Evolutionary conservation across 2,797 vertebrate genomes (phyloP).

Genomic region (Momotus momota): DNA sequence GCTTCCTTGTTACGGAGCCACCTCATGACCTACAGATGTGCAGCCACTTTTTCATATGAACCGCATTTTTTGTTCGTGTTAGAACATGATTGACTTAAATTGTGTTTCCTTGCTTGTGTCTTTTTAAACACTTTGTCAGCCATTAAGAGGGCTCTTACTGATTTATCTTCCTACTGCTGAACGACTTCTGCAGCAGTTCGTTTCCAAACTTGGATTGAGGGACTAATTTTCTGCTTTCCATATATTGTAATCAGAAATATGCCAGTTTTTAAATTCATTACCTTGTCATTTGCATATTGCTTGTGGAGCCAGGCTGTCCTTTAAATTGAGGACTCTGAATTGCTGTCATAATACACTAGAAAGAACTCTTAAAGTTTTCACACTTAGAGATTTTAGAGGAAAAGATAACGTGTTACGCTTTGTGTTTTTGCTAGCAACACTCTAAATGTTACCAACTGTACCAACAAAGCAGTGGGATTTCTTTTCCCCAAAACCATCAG

Average conservation of each 20-base stretch:
- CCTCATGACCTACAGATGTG: conserved; percentile 9
- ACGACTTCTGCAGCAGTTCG: not conserved
- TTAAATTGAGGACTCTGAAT: conserved; percentile 28
- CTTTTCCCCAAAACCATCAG: not conserved
- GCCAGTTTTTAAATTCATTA: not conserved
- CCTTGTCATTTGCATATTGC: not conserved
- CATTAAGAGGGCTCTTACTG: not conserved
- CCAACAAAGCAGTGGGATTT: conserved; percentile 37
- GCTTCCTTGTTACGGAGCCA: conserved; percentile 58
- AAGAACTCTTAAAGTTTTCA: not conserved
- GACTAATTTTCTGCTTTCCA: not conserved
- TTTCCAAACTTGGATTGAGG: not conserved
- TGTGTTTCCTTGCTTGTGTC: not conserved
- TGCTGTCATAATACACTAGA: not conserved
- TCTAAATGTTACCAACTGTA: conserved; percentile 47
- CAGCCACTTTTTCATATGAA: not conserved
- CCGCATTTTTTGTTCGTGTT: not conserved
- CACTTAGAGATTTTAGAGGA: no score
- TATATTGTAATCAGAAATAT: not conserved
- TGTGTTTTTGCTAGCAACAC: not conserved
- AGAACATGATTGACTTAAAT: not conserved
- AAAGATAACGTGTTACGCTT: conserved; percentile 15
- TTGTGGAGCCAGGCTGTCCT: conserved; percentile 12
- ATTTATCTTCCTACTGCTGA: not conserved
- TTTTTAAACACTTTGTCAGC: not conserved